Base-by-base conservation (phyloP, 2,888 invertebrate genomes). In the Patella depressa region DNA sequence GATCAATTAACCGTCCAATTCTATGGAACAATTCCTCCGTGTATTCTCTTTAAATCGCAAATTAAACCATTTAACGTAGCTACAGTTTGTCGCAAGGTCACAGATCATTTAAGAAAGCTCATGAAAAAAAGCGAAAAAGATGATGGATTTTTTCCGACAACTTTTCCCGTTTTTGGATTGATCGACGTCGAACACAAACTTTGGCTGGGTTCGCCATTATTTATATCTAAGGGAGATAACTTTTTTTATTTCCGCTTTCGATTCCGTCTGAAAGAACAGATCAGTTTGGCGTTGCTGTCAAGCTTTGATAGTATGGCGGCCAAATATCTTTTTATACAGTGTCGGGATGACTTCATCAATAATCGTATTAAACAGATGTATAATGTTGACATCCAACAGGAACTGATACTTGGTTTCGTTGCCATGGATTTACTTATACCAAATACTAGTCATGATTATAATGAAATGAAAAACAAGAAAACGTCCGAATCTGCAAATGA, bases 301-400 rank as follows among this genome's bases (percentile, higher is more conserved):
- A 9, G 3, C 2, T 3, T 12, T 24, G 65, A 65, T 65, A 65
- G 14, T 12, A 24, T 65, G 19, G 65, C 24, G 12, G 4, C 14
- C 14, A 14, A 24, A 24, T 65, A 65, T 65, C 24, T 65, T 65
- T 65, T 65, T 65, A 65, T 24, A 24, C 65, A 65, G 3, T 65
- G 65, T 65, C 65, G 65, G 19, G 65, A 65, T 65, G 65, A 65
- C 65, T 65, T 65, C 24, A 65, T 65, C 19, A 65, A 65, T 9
- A 65, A 65, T 14, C 19, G 65, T 24, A 65, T 65, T 3, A 19
- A 19, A 24, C 3, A 19, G 12, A 24, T 65, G 24, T 65, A 65
- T 4, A 11, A 19, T 24, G 65, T 12, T 11, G 65, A 65, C 19
- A 65, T 24, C 19, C 65, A 65, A 65, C 11, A 14, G 11, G 65